A percentile compares a stretch with the other conserved stretches of the same genome.
Conservation (phyloP, 92 coral and sea anemone species). For the Zoanthus gigantus region DNA sequence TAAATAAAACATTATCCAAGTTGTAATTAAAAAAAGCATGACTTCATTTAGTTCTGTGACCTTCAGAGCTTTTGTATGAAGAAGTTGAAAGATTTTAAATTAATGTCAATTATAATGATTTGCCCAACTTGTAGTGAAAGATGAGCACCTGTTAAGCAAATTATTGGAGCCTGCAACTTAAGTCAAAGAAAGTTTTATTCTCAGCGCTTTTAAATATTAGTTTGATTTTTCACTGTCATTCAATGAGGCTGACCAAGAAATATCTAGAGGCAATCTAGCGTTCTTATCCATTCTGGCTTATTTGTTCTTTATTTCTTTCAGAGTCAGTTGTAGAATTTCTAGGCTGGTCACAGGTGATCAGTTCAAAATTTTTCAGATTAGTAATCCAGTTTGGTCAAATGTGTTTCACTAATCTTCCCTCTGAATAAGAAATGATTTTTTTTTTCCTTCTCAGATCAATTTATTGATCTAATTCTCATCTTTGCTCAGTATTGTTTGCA, state of each 20-base stretch:
- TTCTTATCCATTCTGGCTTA: neutral
- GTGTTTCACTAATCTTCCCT: neutral
- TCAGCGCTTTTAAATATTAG: neutral
- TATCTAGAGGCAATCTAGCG: neutral
- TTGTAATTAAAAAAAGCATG: constrained; percentile 16
- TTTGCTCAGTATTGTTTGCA: neutral
- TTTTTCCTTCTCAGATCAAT: neutral
- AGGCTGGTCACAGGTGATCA: neutral
- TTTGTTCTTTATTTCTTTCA: neutral
- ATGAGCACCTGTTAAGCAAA: constrained; percentile 30
- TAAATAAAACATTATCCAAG: neutral
- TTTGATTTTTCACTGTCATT: neutral
- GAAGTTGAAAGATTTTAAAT: constrained; percentile 20
- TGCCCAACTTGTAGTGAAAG: neutral
- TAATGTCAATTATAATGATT: constrained; percentile 23
- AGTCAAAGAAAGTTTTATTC: constrained; percentile 14
- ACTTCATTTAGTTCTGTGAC: constrained; percentile 26
- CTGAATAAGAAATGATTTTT: neutral
- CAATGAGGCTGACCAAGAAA: neutral
- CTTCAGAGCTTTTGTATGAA: constrained; percentile 6
- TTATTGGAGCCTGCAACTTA: neutral
- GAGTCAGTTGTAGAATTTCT: neutral
- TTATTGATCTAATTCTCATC: neutral
- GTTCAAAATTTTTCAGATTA: neutral
- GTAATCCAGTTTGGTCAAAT: neutral